These are phyloP conservation scores for Drosophila kurseongensis DNA, from an alignment of 1,140 invertebrate genomes.

Conservation along the genomic window DNA sequence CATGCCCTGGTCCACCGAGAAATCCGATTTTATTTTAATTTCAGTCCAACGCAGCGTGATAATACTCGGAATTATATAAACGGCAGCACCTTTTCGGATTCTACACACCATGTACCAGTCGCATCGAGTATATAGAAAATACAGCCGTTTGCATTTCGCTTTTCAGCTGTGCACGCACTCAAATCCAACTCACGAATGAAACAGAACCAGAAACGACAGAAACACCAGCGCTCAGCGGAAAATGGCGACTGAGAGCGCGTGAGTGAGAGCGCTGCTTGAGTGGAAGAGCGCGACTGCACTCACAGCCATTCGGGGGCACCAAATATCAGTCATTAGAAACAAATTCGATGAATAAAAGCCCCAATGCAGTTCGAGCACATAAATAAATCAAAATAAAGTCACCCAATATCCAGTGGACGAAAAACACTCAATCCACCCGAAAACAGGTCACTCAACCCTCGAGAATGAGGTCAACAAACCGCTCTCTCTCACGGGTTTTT, in stretches of 20 bases:
- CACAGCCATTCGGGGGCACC: background rate
- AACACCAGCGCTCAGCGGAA: constrained; percentile 15
- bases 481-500: constrained; percentile 4
- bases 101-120: constrained; percentile 51
- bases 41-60: constrained; percentile 19
- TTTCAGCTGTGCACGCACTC: constrained; percentile 76
- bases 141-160: constrained; percentile 40
- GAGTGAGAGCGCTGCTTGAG: constrained; percentile 21
- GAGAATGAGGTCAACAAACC: constrained; percentile 78
- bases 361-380: background rate
- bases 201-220: constrained; percentile 9
- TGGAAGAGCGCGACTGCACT: constrained; percentile 34
- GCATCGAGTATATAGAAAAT: constrained; percentile 50
- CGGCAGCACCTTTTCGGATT: constrained; percentile 46
- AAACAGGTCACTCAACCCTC: constrained; percentile 77
- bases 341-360: background rate
- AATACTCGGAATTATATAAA: constrained; percentile 64
- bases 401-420: background rate
- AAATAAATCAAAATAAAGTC: background rate
- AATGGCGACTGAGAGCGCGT: constrained; percentile 31
- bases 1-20: constrained; percentile 16
- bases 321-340: background rate
- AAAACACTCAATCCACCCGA: constrained; percentile 40
- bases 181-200: constrained; percentile 70
- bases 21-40: constrained; percentile 14